Percentiles rank a stretch among this genome's conserved stretches.
Evolutionary conservation across 2,113 vertebrate species (phyloP).

Genomic region (Pleuronectes platessa): DNA sequence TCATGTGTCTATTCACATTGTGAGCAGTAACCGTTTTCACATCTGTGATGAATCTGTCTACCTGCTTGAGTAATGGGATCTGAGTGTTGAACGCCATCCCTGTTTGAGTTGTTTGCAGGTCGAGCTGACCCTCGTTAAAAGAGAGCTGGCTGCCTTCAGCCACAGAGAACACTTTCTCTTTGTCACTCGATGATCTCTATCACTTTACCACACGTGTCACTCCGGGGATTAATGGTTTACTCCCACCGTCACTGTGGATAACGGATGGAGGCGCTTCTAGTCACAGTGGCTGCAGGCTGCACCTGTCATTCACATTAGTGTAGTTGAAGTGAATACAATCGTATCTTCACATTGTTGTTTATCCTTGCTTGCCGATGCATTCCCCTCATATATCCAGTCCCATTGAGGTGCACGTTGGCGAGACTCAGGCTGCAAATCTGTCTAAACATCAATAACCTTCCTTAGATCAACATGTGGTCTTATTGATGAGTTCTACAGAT

Average conservation of each 20-base stretch:
- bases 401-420: conserved; percentile 23
- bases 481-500: conserved; percentile 64
- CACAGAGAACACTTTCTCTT: conserved; percentile 36
- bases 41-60: conserved; percentile 23
- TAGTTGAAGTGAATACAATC: conserved; percentile 22
- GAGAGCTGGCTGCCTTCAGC: conserved; percentile 30
- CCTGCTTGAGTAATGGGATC: conserved; percentile 25
- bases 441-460: conserved; percentile 38
- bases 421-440: conserved; percentile 22
- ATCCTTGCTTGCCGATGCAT: neutral
- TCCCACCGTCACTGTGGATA: conserved; percentile 37
- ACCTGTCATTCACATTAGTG: conserved; percentile 62
- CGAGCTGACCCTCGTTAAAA: conserved; percentile 39
- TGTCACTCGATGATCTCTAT: conserved; percentile 46
- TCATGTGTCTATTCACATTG: conserved; percentile 8
- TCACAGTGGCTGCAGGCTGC: conserved; percentile 24
- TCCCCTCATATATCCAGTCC: conserved; percentile 14
- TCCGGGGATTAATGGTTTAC: conserved; percentile 49
- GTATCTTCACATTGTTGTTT: conserved; percentile 16
- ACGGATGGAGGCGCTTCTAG: conserved; percentile 43
- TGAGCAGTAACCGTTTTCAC: neutral
- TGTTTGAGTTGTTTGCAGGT: conserved; percentile 36
- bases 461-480: conserved; percentile 43
- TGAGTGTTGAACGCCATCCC: conserved; percentile 1
- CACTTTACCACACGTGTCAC: conserved; percentile 60